Conservation (phyloP, 2,113 vertebrate genomes). For the Peromyscus leucopus region DNA sequence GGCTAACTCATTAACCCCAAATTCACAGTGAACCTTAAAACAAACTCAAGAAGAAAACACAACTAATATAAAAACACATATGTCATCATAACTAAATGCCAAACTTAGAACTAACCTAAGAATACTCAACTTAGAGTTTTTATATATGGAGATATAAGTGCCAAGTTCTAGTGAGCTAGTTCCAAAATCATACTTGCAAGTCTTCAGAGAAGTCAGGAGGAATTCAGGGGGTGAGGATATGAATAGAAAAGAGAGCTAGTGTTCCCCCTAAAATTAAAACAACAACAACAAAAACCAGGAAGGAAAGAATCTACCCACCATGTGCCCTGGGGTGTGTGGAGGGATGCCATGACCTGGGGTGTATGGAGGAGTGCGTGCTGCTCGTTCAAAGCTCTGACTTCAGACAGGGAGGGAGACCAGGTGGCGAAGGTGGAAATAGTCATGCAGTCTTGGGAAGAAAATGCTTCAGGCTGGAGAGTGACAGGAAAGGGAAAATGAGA, state of each 20-base stretch:
- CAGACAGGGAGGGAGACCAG: neutral
- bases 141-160: neutral
- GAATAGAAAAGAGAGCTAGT: neutral
- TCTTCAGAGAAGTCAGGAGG: neutral
- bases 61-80: neutral
- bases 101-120: neutral
- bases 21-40: neutral
- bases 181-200: neutral
- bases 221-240: neutral
- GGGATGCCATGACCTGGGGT: too few relatives aligned
- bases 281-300: accelerated
- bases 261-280: neutral
- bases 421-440: neutral
- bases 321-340: too few relatives aligned
- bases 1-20: neutral
- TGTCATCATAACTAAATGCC: neutral
- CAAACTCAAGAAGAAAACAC: neutral
- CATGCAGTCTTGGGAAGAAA: neutral
- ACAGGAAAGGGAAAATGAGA: neutral
- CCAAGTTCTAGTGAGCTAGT: neutral
- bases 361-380: neutral
- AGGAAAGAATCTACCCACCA: neutral
- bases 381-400: neutral
- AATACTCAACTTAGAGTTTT: neutral
- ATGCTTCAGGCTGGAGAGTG: neutral